Percentiles rank a stretch among this genome's conserved stretches.
These are phyloP conservation scores for Rugalucina vietnamica DNA, from an alignment of 2,888 invertebrate species.

Conservation along the genomic window DNA sequence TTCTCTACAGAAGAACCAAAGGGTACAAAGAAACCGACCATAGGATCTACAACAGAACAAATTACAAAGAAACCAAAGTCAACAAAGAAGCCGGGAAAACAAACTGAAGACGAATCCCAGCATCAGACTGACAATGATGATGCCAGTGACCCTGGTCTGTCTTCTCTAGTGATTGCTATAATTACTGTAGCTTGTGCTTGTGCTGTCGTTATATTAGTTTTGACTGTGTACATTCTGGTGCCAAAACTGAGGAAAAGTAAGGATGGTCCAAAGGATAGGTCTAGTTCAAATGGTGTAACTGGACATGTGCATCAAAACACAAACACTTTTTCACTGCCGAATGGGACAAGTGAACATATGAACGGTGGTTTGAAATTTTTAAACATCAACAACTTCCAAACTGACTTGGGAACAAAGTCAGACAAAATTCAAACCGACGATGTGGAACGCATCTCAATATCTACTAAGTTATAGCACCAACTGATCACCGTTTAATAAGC, in stretches of 20 bases:
- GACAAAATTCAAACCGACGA: no score
- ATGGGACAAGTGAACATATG: not conserved
- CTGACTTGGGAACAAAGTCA: no score
- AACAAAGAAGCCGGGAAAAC: slow-evolving; percentile 14
- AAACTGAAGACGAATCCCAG: not conserved
- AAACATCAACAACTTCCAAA: no score
- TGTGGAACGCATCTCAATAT: no score
- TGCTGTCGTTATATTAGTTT: not conserved
- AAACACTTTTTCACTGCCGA: not conserved
- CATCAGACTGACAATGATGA: not conserved
- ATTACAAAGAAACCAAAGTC: not conserved
- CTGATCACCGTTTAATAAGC: no score
- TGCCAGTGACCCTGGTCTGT: not conserved
- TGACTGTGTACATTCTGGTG: not conserved
- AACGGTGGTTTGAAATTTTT: no score
- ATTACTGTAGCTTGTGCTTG: not conserved
- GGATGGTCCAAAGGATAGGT: not conserved
- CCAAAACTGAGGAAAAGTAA: not conserved
- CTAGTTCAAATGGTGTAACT: not conserved
- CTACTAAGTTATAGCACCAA: no score
- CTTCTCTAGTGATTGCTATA: not conserved
- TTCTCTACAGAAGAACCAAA: not conserved
- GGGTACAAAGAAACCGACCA: not conserved
- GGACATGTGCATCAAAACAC: not conserved
- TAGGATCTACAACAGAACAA: not conserved